These are phyloP conservation scores for Macaria liturata DNA, from an alignment of 2,888 invertebrate genomes.

Conservation along the genomic window DNA sequence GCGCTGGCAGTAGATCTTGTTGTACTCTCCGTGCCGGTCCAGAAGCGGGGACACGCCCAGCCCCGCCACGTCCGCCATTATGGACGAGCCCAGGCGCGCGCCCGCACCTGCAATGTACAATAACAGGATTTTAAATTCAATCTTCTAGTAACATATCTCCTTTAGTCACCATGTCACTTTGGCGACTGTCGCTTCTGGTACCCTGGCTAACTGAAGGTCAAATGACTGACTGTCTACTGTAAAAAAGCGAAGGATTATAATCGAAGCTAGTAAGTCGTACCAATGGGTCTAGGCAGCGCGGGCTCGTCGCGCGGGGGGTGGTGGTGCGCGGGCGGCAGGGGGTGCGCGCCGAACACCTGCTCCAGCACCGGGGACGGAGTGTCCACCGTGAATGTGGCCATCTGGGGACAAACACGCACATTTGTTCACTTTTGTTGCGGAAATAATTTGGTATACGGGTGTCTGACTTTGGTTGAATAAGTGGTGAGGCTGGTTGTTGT, in stretches of 20 bases:
- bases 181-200: no score
- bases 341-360: slow-evolving; percentile 55
- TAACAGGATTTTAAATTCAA: no score
- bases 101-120: background rate
- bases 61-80: slow-evolving; percentile 38
- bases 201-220: no score
- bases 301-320: slow-evolving; percentile 6
- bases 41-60: slow-evolving; percentile 41
- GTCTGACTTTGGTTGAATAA: no score
- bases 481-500: no score
- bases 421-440: no score
- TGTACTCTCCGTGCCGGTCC: slow-evolving; percentile 65
- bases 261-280: background rate
- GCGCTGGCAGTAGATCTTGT: slow-evolving; percentile 88
- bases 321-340: slow-evolving; percentile 23
- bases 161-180: no score
- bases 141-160: no score
- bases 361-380: slow-evolving; percentile 71
- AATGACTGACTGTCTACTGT: no score
- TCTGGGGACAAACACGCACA: slow-evolving; percentile 41
- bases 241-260: no score
- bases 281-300: slow-evolving; percentile 32
- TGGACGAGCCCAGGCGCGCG: slow-evolving; percentile 28
- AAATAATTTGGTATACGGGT: no score
- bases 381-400: slow-evolving; percentile 72